phyloP scores from a whole-genome alignment of 2,888 invertebrate species.

The Acronicta leporina region DNA sequence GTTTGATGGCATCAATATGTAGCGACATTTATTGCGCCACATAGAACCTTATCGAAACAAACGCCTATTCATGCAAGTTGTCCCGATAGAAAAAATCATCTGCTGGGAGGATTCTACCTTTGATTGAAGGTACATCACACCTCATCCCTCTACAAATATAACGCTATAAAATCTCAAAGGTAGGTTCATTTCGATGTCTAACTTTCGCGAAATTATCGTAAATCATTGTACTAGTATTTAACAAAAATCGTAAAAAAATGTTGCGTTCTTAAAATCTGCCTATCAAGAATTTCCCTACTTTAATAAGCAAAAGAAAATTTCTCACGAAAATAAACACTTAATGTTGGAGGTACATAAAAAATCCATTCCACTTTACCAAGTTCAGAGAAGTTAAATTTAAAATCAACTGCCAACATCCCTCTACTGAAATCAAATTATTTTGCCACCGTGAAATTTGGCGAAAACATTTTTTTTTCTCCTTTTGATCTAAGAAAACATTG shows the following conservation, averaged over 20 bases:
- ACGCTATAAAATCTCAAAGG: no score
- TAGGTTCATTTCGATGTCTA: no score
- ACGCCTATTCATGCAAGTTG: no score
- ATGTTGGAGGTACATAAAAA: conserved; percentile 77
- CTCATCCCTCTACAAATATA: no score
- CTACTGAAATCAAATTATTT: conserved; percentile 83
- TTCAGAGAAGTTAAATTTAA: conserved; percentile 81
- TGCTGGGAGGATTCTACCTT: no score
- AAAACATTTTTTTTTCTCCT: conserved; percentile 77
- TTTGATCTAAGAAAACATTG: conserved; percentile 78
- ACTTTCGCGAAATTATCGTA: no score
- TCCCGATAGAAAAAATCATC: no score
- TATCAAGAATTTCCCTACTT: conserved; percentile 49
- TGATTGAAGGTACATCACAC: no score
- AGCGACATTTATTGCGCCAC: no score
- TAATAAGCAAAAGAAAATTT: conserved; percentile 59
- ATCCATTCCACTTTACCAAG: conserved; percentile 76
- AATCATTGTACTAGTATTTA: conserved; percentile 9
- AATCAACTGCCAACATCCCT: conserved; percentile 80
- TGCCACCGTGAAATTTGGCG: conserved; percentile 79
- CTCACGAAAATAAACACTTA: conserved; percentile 75
- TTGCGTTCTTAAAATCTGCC: conserved; percentile 34
- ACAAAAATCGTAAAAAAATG: conserved; percentile 14
- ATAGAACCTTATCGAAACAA: no score
- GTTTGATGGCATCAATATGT: no score